Percentiles rank a stretch among this genome's conserved stretches.
These are phyloP conservation scores for Flabesymbios commensalis DNA, from an alignment of 2,888 invertebrate genomes.

Conservation along the genomic window DNA sequence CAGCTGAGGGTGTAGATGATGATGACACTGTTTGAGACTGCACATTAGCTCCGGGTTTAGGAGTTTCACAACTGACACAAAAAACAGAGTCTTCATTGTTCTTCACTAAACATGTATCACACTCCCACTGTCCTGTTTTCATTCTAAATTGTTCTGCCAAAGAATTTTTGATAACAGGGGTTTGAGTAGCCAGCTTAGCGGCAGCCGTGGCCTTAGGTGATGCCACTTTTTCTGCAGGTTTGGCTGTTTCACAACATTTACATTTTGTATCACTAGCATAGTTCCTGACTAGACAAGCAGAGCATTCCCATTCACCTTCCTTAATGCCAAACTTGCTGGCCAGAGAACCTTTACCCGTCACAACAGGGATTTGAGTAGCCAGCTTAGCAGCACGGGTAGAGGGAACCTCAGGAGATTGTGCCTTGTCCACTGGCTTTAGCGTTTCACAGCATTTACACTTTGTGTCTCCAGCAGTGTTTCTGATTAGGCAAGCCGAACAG, in stretches of 20 bases:
- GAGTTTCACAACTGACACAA: slow-evolving; percentile 52
- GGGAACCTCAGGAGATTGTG: too few species aligned
- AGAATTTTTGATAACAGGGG: too few species aligned
- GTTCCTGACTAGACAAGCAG: slow-evolving; percentile 70
- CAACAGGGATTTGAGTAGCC: too few species aligned
- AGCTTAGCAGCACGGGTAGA: too few species aligned
- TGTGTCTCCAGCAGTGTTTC: slow-evolving; percentile 62
- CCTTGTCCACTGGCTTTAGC: slow-evolving; percentile 51
- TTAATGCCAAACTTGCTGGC: slow-evolving; percentile 65
- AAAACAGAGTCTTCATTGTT: slow-evolving; percentile 62
- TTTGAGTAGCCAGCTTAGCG: too few species aligned
- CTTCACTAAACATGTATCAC: slow-evolving; percentile 69
- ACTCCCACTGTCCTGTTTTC: slow-evolving; percentile 70
- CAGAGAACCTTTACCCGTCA: too few species aligned
- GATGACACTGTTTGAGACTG: not conserved
- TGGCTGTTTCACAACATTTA: slow-evolving; percentile 48
- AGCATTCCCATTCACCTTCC: slow-evolving; percentile 71
- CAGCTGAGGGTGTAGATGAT: not conserved
- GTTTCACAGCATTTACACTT: slow-evolving; percentile 54
- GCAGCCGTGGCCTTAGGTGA: not conserved
- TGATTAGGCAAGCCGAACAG: slow-evolving; percentile 70
- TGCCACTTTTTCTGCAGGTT: slow-evolving; percentile 43
- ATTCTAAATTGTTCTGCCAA: slow-evolving; percentile 64
- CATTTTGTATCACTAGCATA: slow-evolving; percentile 48
- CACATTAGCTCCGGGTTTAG: slow-evolving; percentile 46